Percentiles rank a stretch among this genome's conserved stretches.
Evolutionary conservation across 2,797 vertebrate genomes (phyloP).

Genomic region (Gephyroberyx darwinii): DNA sequence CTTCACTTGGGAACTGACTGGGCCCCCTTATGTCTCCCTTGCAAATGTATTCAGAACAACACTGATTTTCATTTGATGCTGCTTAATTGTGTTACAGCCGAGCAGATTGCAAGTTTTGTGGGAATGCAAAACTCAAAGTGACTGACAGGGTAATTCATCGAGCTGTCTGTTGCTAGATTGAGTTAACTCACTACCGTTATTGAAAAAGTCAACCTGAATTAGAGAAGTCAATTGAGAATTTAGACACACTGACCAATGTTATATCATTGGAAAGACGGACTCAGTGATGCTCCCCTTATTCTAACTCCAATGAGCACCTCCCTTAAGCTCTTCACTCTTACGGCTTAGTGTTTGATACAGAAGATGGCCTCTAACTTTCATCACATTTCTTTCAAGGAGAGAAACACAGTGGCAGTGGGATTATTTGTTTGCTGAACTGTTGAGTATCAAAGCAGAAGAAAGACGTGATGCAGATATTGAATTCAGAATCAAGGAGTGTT

Average conservation of each 20-base stretch:
- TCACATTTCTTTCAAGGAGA: constrained; percentile 24
- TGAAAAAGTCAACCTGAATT: constrained; percentile 83
- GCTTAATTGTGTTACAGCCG: constrained; percentile 80
- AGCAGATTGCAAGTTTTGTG: constrained; percentile 79
- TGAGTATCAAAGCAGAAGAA: constrained; percentile 44
- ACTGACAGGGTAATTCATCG: constrained; percentile 84
- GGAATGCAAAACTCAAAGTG: constrained; percentile 73
- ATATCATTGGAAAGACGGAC: constrained; percentile 41
- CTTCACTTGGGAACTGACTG: constrained; percentile 31
- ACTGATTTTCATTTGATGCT: constrained; percentile 79
- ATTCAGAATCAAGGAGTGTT: constrained; percentile 26
- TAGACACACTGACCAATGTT: constrained; percentile 64
- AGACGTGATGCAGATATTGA: constrained; percentile 2
- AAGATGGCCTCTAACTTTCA: constrained; percentile 25
- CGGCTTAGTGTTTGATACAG: not conserved
- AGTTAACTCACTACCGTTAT: constrained; percentile 80
- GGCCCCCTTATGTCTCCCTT: constrained; percentile 64
- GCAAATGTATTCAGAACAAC: constrained; percentile 77
- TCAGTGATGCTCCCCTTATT: constrained; percentile 30
- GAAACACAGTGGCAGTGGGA: not conserved
- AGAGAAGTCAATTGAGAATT: constrained; percentile 76
- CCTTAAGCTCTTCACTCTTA: constrained; percentile 16
- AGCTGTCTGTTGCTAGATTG: constrained; percentile 80
- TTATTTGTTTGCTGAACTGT: constrained; percentile 31
- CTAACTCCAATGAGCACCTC: constrained; percentile 33